Percentiles rank a stretch among this genome's conserved stretches.
These are phyloP conservation scores for Pseudorasbora parva DNA, from an alignment of 2,113 vertebrate species.

Conservation along the genomic window DNA sequence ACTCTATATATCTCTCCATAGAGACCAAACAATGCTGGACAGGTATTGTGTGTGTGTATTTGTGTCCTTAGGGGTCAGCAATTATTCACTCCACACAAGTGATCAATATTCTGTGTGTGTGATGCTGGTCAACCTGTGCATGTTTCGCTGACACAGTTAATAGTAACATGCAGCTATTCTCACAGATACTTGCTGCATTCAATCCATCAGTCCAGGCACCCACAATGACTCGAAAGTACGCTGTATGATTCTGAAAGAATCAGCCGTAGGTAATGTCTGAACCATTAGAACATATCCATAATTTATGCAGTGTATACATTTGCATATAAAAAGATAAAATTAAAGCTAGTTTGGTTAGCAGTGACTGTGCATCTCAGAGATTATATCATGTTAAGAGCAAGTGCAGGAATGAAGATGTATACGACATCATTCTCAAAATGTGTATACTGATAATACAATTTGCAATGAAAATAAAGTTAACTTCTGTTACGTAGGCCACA, in stretches of 20 bases:
- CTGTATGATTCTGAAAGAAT: neutral
- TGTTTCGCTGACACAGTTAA: slow-evolving; percentile 31
- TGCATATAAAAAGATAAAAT: neutral
- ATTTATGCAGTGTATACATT: slow-evolving; percentile 17
- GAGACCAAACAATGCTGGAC: neutral
- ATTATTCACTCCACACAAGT: slow-evolving; percentile 16
- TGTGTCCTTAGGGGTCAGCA: slow-evolving; percentile 4
- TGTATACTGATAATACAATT: too few relatives aligned
- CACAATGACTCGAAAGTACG: neutral
- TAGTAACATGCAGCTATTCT: slow-evolving; percentile 36
- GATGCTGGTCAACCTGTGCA: neutral
- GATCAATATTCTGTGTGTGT: slow-evolving; percentile 31
- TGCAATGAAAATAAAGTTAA: too few relatives aligned
- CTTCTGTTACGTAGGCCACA: too few relatives aligned
- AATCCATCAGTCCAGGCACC: slow-evolving; percentile 23
- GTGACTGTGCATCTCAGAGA: neutral
- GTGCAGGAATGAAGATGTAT: neutral
- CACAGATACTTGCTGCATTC: slow-evolving; percentile 8
- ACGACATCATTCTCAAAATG: too few relatives aligned
- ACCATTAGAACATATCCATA: slow-evolving; percentile 1
- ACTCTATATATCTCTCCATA: neutral
- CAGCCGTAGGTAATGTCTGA: neutral
- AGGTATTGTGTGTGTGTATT: neutral
- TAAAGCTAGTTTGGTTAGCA: neutral
- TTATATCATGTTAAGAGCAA: neutral